Percentiles rank a stretch among this genome's conserved stretches.
phyloP scores from a whole-genome alignment of 2,888 invertebrate genomes.

The Netelia virgata region DNA sequence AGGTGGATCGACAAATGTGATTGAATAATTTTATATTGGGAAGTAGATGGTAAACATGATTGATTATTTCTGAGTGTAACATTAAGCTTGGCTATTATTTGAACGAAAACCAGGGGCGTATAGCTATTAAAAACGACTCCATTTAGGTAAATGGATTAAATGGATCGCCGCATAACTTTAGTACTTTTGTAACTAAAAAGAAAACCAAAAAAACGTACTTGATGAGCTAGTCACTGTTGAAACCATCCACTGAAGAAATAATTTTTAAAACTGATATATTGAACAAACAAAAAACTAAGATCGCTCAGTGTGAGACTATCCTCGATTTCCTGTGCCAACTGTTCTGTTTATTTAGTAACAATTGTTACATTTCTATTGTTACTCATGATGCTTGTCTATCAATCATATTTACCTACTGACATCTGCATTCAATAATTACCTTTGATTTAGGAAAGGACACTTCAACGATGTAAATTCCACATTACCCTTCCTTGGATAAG shows the following conservation, averaged over 20 bases:
- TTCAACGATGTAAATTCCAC: slow-evolving; percentile 1
- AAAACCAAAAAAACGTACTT: slow-evolving; percentile 28
- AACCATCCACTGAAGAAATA: slow-evolving; percentile 36
- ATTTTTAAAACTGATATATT: slow-evolving; percentile 26
- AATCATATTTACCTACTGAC: slow-evolving; percentile 7
- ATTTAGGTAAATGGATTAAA: slow-evolving; percentile 52
- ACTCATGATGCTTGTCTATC: slow-evolving; percentile 17
- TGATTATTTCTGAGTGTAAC: slow-evolving; percentile 48
- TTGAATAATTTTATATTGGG: slow-evolving; percentile 62
- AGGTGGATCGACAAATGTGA: slow-evolving; percentile 59
- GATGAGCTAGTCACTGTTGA: slow-evolving; percentile 61
- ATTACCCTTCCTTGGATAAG: background rate
- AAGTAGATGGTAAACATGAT: slow-evolving; percentile 48
- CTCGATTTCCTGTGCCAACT: slow-evolving; percentile 25
- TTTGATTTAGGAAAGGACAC: slow-evolving; percentile 1
- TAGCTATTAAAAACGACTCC: slow-evolving; percentile 43
- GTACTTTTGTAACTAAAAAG: slow-evolving; percentile 63
- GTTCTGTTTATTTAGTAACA: slow-evolving; percentile 31
- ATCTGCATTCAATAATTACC: slow-evolving; percentile 14
- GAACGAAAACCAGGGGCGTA: slow-evolving; percentile 2
- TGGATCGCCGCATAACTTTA: slow-evolving; percentile 53
- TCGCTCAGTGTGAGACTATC: slow-evolving; percentile 20
- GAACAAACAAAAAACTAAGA: slow-evolving; percentile 2
- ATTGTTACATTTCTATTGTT: slow-evolving; percentile 51
- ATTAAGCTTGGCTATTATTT: slow-evolving; percentile 33